Base-by-base conservation (phyloP, 1,140 invertebrate species). In the Scaptomyza montana region DNA sequence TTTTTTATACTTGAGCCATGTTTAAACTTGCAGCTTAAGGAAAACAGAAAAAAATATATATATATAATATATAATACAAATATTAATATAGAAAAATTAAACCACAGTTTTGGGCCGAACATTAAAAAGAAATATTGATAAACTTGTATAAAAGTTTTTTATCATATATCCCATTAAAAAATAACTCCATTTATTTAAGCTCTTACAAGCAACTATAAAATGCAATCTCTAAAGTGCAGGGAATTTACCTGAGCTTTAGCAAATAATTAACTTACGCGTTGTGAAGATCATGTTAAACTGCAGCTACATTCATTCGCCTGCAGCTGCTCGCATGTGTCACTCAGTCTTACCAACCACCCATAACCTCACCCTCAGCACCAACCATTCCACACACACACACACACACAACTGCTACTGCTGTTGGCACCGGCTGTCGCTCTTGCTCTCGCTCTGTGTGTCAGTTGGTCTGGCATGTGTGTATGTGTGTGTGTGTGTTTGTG, bases 391-490 rank as follows among this genome's bases (percentile, higher is more conserved):
- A 0, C 62, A 21, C 43, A 13, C 54, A 5, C 28, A 7, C 10
- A 1, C 62, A 21, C 43, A 13, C 64, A 9, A 5, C 28, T 30
- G 7, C 33, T 47, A 16, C 12, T 10, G 43, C 21, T n/a, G 51
- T 30, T 66, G 56, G 55, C 69, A 62, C 59, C 54, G 51, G 5
- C 46, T 73, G 68, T 69, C 39, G 10, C 71, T 74, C 65, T 60
- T 65, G 5, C 46, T 73, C 62, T 69, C 39, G 8, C 71, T 74
- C 61, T 60, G 75, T 53, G 51, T 74, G 71, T 74, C 75, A 74
- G 71, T 74, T 70, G 65, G 65, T 56, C 59, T 69, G 63, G 62
- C 70, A 73, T 45, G 36, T 19, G 36, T n/a, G n/a, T n/a, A 73
- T 45, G 36, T 19, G 30, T 50, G 16, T 56, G 28, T 57, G 39